phyloP scores from a whole-genome alignment of 2,888 invertebrate species.

The Drosophila longiperda region DNA sequence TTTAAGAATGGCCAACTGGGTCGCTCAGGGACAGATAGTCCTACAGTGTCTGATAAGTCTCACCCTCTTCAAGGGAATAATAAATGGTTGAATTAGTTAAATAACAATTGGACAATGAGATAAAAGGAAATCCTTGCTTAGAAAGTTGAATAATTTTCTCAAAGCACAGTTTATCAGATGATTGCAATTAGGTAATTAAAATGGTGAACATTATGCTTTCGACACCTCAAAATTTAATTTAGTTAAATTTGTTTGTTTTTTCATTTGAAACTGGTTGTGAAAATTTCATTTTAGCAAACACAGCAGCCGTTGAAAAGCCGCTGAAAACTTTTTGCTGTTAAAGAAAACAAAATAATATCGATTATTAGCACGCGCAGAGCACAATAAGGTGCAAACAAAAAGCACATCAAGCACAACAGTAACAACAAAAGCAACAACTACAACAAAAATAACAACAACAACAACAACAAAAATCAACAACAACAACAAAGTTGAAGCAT shows the following conservation, averaged over 20 bases:
- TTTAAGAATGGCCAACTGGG: neutral
- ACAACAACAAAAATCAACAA: slow-evolving; percentile 14
- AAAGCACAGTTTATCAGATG: neutral
- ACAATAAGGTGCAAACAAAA: slow-evolving; percentile 35
- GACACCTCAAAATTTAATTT: neutral
- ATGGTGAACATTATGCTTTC: neutral
- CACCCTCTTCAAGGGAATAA: neutral
- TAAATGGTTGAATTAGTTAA: neutral
- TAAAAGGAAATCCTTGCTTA: neutral
- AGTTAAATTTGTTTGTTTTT: neutral
- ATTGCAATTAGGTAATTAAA: slow-evolving; percentile 1
- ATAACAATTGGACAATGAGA: neutral
- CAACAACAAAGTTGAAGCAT: slow-evolving; percentile 12
- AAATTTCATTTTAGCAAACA: slow-evolving; percentile 10
- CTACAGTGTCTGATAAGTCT: neutral
- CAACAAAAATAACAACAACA: slow-evolving; percentile 12
- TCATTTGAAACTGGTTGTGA: neutral
- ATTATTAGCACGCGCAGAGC: slow-evolving; percentile 66
- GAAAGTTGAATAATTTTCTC: neutral
- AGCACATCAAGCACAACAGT: slow-evolving; percentile 51
- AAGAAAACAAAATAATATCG: slow-evolving; percentile 78
- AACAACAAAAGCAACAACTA: slow-evolving; percentile 17
- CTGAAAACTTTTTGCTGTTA: slow-evolving; percentile 69
- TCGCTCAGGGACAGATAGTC: neutral
- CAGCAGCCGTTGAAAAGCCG: slow-evolving; percentile 48